These are phyloP conservation scores for Gonocerus acuteangulatus DNA, from an alignment of 2,888 invertebrate species.

Conservation along the genomic window DNA sequence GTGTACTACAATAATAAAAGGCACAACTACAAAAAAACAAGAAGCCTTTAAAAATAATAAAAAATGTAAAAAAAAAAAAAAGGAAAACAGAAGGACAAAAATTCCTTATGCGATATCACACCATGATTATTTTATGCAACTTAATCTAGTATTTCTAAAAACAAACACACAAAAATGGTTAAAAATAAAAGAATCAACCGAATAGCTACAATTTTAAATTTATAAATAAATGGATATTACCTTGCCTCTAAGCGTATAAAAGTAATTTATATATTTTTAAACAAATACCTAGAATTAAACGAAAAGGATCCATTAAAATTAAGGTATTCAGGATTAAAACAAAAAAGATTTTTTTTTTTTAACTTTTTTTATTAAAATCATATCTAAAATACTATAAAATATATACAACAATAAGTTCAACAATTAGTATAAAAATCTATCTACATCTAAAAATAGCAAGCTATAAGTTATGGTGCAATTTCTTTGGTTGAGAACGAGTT, in stretches of 20 bases:
- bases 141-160: neutral
- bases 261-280: neutral
- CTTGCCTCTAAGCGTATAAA: conserved; percentile 13
- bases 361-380: conserved; percentile 18
- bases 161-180: neutral
- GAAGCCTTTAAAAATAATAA: neutral
- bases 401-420: conserved; percentile 3
- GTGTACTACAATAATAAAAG: neutral
- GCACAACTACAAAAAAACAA: neutral
- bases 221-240: conserved; percentile 19
- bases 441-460: neutral
- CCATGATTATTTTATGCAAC: neutral
- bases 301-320: conserved; percentile 3
- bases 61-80: neutral
- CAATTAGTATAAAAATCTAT: neutral
- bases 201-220: conserved; percentile 14
- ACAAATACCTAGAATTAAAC: conserved; percentile 16
- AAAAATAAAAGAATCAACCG: conserved; percentile 3
- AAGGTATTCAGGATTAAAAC: conserved; percentile 3
- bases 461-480: conserved; percentile 4
- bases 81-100: neutral
- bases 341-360: neutral
- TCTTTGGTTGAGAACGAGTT: conserved; percentile 5
- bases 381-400: conserved; percentile 13
- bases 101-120: neutral